These are phyloP conservation scores for Mungos mungo DNA, from an alignment of 2,113 vertebrate species.

Conservation along the genomic window DNA sequence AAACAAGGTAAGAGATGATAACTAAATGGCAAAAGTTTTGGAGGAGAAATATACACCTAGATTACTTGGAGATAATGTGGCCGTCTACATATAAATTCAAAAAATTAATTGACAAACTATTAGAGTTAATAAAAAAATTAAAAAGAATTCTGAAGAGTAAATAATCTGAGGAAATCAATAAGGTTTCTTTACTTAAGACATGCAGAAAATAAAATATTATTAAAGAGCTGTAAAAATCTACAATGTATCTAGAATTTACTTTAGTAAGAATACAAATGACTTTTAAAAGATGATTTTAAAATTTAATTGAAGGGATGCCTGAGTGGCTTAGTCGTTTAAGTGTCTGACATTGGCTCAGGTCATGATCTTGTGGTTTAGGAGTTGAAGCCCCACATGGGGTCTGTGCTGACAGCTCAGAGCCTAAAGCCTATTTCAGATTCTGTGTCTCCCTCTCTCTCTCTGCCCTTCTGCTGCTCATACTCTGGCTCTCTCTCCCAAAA, in stretches of 20 bases:
- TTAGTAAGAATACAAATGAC: background rate
- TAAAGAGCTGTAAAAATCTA: background rate
- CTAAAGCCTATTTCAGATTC: too few species aligned
- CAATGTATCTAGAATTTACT: background rate
- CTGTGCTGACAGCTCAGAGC: too few species aligned
- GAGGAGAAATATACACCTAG: background rate
- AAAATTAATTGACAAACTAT: background rate
- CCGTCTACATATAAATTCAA: background rate
- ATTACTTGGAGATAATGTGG: background rate
- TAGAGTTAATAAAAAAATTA: background rate
- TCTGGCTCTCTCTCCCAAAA: too few species aligned
- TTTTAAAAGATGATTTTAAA: background rate
- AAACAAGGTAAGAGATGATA: background rate
- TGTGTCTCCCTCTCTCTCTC: too few species aligned
- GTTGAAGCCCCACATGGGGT: too few species aligned
- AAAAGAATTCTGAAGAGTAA: background rate
- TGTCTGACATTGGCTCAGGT: too few species aligned
- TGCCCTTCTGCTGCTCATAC: too few species aligned
- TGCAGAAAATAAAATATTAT: background rate
- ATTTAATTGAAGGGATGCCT: too few species aligned
- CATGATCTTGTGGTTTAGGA: too few species aligned
- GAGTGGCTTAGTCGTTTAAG: too few species aligned
- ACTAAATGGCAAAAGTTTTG: background rate
- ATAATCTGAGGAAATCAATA: background rate
- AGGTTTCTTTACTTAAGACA: background rate